Percentiles rank a stretch among this genome's conserved stretches.
Conservation (phyloP, 2,888 invertebrate genomes). For the Drymonia ruficornis region DNA sequence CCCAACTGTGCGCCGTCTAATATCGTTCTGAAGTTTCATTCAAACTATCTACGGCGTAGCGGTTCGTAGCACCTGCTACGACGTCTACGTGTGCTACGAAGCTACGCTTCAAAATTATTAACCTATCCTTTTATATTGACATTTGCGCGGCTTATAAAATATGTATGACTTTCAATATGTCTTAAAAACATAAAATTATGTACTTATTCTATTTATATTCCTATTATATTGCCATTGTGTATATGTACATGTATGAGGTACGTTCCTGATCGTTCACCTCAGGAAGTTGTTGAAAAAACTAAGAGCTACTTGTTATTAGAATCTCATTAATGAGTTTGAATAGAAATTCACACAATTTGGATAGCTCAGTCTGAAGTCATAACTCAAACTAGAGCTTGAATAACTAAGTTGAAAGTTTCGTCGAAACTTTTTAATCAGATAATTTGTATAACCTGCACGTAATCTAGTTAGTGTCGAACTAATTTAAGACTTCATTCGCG, state of each 20-base stretch:
- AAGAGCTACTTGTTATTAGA: no score
- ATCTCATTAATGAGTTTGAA: no score
- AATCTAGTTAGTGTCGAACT: constrained; percentile 14
- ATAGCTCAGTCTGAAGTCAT: not conserved
- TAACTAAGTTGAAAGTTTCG: not conserved
- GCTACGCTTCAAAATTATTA: constrained; percentile 32
- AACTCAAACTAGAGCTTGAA: not conserved
- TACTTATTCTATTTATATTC: no score
- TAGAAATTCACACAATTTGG: no score
- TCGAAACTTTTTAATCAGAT: constrained; percentile 19
- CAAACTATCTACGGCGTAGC: constrained; percentile 45
- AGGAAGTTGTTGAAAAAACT: no score
- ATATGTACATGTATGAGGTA: no score
- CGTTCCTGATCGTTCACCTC: no score
- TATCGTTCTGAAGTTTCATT: constrained; percentile 49
- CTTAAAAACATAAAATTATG: no score
- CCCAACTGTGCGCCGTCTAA: constrained; percentile 15
- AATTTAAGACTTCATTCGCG: constrained; percentile 2
- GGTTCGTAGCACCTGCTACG: constrained; percentile 59
- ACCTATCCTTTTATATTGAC: constrained; percentile 35
- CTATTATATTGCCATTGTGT: no score
- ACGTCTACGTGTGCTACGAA: constrained; percentile 41
- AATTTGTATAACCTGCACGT: constrained; percentile 19
- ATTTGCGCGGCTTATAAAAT: constrained; percentile 11
- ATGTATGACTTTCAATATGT: not conserved